Base-by-base conservation (phyloP, 1,140 invertebrate species). In the Planococcus citri region DNA sequence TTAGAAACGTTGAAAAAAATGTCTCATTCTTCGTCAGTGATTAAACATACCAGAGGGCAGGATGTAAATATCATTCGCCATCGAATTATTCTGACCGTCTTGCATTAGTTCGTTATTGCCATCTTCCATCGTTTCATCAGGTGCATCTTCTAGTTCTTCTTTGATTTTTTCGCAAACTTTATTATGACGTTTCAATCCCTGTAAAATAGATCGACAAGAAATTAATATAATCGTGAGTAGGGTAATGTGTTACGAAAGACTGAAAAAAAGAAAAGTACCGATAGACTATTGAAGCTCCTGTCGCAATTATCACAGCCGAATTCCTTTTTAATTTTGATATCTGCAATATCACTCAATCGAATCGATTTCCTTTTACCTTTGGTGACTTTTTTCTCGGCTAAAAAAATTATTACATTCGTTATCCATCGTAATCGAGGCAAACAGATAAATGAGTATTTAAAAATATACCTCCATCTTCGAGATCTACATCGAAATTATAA, bases 401-500 rank as follows among this genome's bases (percentile, higher is more conserved):
- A 29, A 25, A 25, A 22, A 37, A 8, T 6, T 12, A 29, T 27
- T 17, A 68, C 12, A 27, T 25, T 68, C 22, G 14, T 17, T 22
- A 68, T 29, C n/a, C n/a, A n/a, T n/a, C n/a, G n/a, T n/a, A n/a
- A n/a, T n/a, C n/a, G n/a, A n/a, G n/a, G n/a, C n/a, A n/a, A n/a
- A n/a, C n/a, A n/a, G n/a, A n/a, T n/a, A n/a, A n/a, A n/a, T n/a
- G n/a, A 12, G 22, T 25, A 29, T 25, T n/a, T n/a, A 8, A 25
- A 68, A 27, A 29, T 68, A 14, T 64, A 64, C 60, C 60, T 21
- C 70, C 70, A 67, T 71, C 70, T 69, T 71, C 70, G 9, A 69
- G 68, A 17, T 71, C 70, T n/a, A 60, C 70, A 69, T 71, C 58
- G 41, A 71, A 71, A 68, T 71, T 68, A 22, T 71, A 71, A 27